Evolutionary conservation across 1,140 invertebrate genomes (phyloP).

Genomic region (Trachymyrmex cornetzi): DNA sequence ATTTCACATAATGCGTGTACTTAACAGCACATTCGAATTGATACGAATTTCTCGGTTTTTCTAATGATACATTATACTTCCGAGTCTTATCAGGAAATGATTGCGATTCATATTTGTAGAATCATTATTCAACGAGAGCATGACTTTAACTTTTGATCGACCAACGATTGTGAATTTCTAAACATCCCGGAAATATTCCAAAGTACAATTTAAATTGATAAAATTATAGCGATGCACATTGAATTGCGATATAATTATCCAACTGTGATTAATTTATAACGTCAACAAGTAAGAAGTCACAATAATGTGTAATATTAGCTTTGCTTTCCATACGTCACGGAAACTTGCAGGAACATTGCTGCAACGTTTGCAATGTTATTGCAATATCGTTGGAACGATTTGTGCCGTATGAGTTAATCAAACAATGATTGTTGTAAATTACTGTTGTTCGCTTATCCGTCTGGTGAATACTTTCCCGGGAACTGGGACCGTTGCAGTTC

Average conservation of each 20-base stretch:
- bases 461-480: neutral
- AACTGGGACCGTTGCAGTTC: neutral
- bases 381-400: too few relatives aligned
- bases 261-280: neutral
- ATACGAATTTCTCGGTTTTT: neutral
- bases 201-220: neutral
- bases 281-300: too few relatives aligned
- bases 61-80: neutral
- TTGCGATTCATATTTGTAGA: neutral
- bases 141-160: neutral
- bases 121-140: neutral
- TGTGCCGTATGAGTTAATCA: too few relatives aligned
- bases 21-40: neutral
- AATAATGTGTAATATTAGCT: too few relatives aligned
- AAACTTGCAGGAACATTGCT: too few relatives aligned
- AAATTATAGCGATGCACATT: neutral
- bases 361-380: too few relatives aligned
- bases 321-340: too few relatives aligned
- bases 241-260: neutral
- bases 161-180: conserved; percentile 19
- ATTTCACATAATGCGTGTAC: too few relatives aligned
- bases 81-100: neutral
- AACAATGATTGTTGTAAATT: too few relatives aligned
- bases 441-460: too few relatives aligned
- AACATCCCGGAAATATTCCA: neutral